These are phyloP conservation scores for Portevinia maculata DNA, from an alignment of 2,888 invertebrate genomes.

Conservation along the genomic window DNA sequence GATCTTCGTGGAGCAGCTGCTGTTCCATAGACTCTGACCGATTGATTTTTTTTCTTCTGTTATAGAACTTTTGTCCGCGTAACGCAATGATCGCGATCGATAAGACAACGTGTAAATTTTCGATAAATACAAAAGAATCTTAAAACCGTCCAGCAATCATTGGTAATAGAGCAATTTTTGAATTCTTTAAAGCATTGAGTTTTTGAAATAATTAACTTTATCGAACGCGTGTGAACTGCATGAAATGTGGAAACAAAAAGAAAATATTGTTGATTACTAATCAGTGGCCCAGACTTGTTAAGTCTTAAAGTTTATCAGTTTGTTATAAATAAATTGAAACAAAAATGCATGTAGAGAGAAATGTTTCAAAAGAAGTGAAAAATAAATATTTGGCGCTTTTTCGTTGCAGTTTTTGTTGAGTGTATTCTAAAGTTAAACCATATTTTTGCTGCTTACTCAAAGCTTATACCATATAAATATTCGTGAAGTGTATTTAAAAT, in stretches of 20 bases:
- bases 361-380: constrained; percentile 20
- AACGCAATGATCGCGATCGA: constrained; percentile 26
- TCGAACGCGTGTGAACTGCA: constrained; percentile 53
- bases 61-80: constrained; percentile 24
- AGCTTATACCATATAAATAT: constrained; percentile 21
- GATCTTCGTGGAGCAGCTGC: constrained; percentile 71
- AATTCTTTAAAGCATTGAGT: no score
- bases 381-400: constrained; percentile 49
- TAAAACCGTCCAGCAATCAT: constrained; percentile 7
- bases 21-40: constrained; percentile 28
- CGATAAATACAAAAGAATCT: constrained; percentile 13
- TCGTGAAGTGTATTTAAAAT: constrained; percentile 32
- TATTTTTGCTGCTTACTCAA: constrained; percentile 19
- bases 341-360: constrained; percentile 32
- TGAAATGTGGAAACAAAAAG: background rate
- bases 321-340: constrained; percentile 32
- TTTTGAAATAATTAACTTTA: constrained; percentile 24
- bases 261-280: constrained; percentile 16
- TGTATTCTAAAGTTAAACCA: constrained; percentile 23
- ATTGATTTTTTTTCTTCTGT: constrained; percentile 10
- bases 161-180: constrained; percentile 37
- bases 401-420: constrained; percentile 24
- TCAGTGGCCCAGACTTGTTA: constrained; percentile 30
- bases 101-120: constrained; percentile 22
- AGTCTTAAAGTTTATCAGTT: constrained; percentile 49